These are phyloP conservation scores for Mastomys natalensis DNA, from an alignment of 2,113 vertebrate genomes.

Conservation along the genomic window DNA sequence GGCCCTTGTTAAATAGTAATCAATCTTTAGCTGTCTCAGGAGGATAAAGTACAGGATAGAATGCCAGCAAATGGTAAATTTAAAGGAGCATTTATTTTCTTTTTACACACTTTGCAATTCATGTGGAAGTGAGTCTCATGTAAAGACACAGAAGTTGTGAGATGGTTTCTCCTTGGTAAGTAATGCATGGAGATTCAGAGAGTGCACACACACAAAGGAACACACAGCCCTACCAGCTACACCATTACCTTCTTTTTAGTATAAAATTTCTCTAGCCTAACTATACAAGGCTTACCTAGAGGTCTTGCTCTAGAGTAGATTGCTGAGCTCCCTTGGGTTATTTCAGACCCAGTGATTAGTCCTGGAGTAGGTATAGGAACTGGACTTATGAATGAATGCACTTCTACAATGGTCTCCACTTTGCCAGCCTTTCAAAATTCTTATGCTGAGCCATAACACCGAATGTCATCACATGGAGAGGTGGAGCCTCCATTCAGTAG, in stretches of 20 bases:
- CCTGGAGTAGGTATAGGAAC: neutral
- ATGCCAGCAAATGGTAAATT: neutral
- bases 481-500: neutral
- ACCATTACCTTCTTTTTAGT: neutral
- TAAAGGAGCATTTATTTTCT: neutral
- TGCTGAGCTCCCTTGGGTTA: neutral
- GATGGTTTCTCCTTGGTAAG: neutral
- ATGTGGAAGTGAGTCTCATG: neutral
- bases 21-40: neutral
- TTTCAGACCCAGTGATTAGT: neutral
- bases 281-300: neutral
- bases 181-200: neutral
- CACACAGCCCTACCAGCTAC: neutral
- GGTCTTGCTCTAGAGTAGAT: neutral
- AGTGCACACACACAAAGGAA: neutral
- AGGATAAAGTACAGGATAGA: neutral
- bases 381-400: neutral
- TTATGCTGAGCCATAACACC: neutral
- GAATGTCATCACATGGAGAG: neutral
- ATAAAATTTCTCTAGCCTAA: neutral
- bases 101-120: conserved; percentile 15
- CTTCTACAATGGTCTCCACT: neutral
- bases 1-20: conserved; percentile 1
- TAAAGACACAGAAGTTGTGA: neutral
- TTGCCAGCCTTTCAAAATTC: neutral